Percentiles rank a stretch among this genome's conserved stretches.
Conservation (phyloP, 2,113 vertebrate species). For the Otocyon megalotis region DNA sequence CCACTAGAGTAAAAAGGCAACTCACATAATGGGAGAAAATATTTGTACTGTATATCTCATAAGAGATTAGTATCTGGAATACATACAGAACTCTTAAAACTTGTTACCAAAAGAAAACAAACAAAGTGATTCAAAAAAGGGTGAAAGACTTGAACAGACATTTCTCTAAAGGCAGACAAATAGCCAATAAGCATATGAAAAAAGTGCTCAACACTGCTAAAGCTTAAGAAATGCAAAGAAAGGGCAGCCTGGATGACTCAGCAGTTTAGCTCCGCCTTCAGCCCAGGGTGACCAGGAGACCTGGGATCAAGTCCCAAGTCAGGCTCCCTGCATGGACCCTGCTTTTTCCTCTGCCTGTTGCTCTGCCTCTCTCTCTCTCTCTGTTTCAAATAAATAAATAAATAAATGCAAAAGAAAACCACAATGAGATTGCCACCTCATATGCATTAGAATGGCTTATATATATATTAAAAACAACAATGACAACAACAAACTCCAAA, state of each 20-base stretch:
- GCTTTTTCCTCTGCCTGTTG: no score
- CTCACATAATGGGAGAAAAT: not conserved
- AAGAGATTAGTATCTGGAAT: not conserved
- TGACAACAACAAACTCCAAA: not conserved
- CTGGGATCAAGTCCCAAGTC: no score
- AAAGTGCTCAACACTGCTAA: not conserved
- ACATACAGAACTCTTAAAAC: not conserved
- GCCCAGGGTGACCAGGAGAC: no score
- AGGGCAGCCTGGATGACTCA: no score
- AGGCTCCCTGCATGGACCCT: no score
- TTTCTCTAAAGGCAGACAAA: not conserved
- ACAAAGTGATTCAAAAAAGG: not conserved
- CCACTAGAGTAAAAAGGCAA: not conserved
- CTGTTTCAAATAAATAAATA: no score
- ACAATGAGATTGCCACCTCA: not conserved
- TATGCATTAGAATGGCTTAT: not conserved
- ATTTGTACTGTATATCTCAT: not conserved
- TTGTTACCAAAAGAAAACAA: not conserved
- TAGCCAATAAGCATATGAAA: not conserved
- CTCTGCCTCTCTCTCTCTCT: no score
- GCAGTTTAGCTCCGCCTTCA: no score
- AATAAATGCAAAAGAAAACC: not conserved
- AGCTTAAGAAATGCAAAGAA: not conserved
- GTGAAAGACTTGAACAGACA: not conserved
- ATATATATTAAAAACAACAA: no score